A percentile compares a stretch with the other conserved stretches of the same genome.
These are phyloP conservation scores for Clostera curtula DNA, from an alignment of 2,888 invertebrate species.

Conservation along the genomic window DNA sequence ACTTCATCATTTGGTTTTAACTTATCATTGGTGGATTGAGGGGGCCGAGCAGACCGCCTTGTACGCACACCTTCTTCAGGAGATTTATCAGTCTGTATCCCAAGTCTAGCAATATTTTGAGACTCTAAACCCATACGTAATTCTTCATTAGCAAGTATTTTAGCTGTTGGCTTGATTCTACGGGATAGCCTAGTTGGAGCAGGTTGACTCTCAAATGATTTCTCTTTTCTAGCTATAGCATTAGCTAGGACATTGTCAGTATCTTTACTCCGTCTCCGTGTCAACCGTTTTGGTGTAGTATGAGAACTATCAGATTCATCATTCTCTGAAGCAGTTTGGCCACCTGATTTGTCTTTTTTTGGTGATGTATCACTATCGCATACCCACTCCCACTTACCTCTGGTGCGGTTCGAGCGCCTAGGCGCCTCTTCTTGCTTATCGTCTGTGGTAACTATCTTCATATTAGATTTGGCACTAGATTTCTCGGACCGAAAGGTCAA, in stretches of 20 bases:
- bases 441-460: constrained; percentile 67
- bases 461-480: constrained; percentile 67
- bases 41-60: constrained; percentile 41
- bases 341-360: constrained; percentile 37
- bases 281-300: constrained; percentile 75
- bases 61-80: constrained; percentile 55
- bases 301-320: constrained; percentile 52
- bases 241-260: constrained; percentile 79
- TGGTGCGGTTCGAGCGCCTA: constrained; percentile 47
- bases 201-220: constrained; percentile 71
- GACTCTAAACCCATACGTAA: constrained; percentile 73
- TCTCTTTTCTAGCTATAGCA: constrained; percentile 83
- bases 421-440: constrained; percentile 59
- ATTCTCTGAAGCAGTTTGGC: constrained; percentile 48
- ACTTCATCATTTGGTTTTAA: constrained; percentile 23
- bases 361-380: constrained; percentile 46
- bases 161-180: constrained; percentile 79
- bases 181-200: constrained; percentile 50
- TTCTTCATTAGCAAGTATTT: constrained; percentile 79
- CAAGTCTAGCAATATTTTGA: constrained; percentile 72
- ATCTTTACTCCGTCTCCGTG: constrained; percentile 78
- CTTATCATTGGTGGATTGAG: too few species aligned
- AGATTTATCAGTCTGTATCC: constrained; percentile 46
- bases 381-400: constrained; percentile 56
- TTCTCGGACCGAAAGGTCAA: constrained; percentile 78